Evolutionary conservation across 2,113 vertebrate species (phyloP).

Genomic region (Ivindomyrus marchei): DNA sequence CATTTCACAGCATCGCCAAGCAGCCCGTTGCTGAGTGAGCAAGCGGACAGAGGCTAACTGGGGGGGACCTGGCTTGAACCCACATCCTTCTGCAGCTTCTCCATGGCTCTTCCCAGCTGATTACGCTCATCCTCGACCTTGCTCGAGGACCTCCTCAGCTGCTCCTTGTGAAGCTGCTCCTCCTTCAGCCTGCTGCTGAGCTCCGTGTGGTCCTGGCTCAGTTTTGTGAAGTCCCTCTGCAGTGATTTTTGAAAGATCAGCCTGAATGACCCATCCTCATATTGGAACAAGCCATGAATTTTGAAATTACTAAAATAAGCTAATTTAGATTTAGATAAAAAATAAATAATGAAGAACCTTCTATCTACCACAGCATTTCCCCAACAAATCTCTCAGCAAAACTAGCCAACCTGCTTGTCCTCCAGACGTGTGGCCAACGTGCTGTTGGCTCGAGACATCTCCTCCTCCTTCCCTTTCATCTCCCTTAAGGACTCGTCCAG

Average conservation of each 20-base stretch:
- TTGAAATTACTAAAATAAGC: not conserved
- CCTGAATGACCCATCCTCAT: not conserved
- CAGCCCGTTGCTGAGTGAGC: not conserved
- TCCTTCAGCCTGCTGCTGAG: constrained; percentile 70
- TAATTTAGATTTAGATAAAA: not conserved
- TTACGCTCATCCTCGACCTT: constrained; percentile 77
- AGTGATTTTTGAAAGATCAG: not conserved
- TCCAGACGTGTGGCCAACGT: constrained; percentile 69
- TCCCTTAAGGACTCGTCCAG: constrained; percentile 64
- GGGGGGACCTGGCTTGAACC: constrained; percentile 10
- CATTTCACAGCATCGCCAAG: not conserved
- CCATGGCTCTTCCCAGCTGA: constrained; percentile 77
- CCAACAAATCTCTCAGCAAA: not conserved
- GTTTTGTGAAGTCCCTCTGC: constrained; percentile 68
- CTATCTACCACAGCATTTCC: not conserved
- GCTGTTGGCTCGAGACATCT: constrained; percentile 60
- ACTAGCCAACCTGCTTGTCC: constrained; percentile 68
- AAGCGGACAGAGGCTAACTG: not conserved
- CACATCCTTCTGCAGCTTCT: constrained; percentile 88
- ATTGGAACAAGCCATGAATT: not conserved
- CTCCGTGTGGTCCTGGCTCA: constrained; percentile 66
- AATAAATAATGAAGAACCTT: not conserved
- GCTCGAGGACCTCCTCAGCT: constrained; percentile 76
- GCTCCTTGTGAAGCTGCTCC: constrained; percentile 78
- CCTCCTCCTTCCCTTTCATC: constrained; percentile 69